Base-by-base conservation (phyloP, 1,140 invertebrate species). In the Drosophila neocordata region DNA sequence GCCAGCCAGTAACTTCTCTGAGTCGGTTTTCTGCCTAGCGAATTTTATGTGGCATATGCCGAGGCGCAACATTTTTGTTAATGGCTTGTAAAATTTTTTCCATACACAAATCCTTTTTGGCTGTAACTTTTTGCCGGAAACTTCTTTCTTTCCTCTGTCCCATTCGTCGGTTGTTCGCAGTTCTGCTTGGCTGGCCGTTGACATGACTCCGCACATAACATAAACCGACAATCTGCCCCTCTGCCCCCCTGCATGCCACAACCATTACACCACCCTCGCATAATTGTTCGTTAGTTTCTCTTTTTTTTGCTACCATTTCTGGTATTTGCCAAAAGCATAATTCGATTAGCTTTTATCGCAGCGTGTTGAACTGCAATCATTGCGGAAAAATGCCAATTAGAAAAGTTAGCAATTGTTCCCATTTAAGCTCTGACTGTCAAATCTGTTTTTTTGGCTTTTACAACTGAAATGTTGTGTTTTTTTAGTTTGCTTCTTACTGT, bases 51-150 rank as follows among this genome's bases (percentile, higher is more conserved):
- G 71, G 78, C 82, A 87, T 87, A 85, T 75, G 82, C 70, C 82
- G 65, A 87, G 82, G 82, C 82, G 82, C 82, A 87, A 82, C 79
- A 82, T 85, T 85, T 85, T 84, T 85, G 82, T 85, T 85, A 85
- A 85, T 85, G 82, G 82, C 75, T 87, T 85, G 82, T 82, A 85
- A 78, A 67, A 85, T 73, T 73, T 87, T 76, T 81, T 69, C 60
- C 73, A 73, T 77, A 85, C 73, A 80, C 69, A 84, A 84, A 83
- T 84, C 81, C 68, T 65, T 79, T 24, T 71, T 55, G 22, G 11
- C 58, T 69, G 44, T 55, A 57, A 65, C 65, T 78, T 82, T 82
- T 78, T 73, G 72, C 68, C 80, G 80, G 80, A 84, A 84, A 65
- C 65, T 60, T 59, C 44, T 37, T 52, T 3, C 51, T 57, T 27